Evolutionary conservation across 1,140 invertebrate species (phyloP), one percentile per base, ranked within the genome.

Genomic region (Leguminivora glycinivorella): DNA sequence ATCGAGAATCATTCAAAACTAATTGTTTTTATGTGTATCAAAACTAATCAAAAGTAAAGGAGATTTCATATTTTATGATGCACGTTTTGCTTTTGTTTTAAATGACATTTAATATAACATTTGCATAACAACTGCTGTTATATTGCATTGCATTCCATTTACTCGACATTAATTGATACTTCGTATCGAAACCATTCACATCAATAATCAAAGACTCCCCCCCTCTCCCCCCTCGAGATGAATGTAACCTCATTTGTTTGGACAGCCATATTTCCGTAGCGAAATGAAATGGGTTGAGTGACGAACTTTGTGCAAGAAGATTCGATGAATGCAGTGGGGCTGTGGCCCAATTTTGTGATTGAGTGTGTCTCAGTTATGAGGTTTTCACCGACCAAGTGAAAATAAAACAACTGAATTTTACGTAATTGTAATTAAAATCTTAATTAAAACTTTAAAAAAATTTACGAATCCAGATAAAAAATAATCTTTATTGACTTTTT

Each of bases 241-340:
- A 84, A 87, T 83, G 80, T 80, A 69, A 52, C 84, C 87, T 84
- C 76, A 79, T 82, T 72, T 83, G 67, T 78, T 82, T 85, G 83
- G 87, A 81, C 83, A 80, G 80, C 72, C 83, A 86, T 86, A 85
- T 89, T 87, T 89, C 84, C 82, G 80, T 79, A 60, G 72, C 58
- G 72, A 76, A 79, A 81, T 79, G 70, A 75, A 74, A 71, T 71
- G 47, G 52, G 70, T 67, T 72, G 81, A 80, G 81, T 74, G 12
- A 52, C 47, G 19, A 52, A 52, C 47, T 52, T 52, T 52, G 6
- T 17, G 47, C 47, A 52, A 52, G 47, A 52, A 52, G 17, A 22
- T 43, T 43, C 17, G 47, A 52, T 43, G 47, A 52, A 52, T 52
- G 47, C 19, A 52, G 19, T 3, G 47, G n/a, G 4, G 43, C n/a